Evolutionary conservation across 2,888 invertebrate species (phyloP).

Genomic region (Cryptophagus acutangulus): DNA sequence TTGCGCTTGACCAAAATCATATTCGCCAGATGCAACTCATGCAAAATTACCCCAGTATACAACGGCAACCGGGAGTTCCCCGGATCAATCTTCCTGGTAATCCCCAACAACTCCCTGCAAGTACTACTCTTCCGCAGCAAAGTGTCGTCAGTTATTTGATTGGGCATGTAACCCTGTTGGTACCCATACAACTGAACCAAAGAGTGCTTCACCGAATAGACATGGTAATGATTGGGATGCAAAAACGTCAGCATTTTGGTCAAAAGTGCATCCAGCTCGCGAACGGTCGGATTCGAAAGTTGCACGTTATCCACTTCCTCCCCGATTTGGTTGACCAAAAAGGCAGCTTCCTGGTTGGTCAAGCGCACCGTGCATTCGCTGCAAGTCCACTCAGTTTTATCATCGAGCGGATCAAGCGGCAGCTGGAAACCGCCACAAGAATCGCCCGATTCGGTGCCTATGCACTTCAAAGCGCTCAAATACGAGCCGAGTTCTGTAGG

Average conservation of each 20-base stretch:
- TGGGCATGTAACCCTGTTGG: slow-evolving; percentile 55
- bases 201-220: slow-evolving; percentile 76
- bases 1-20: slow-evolving; percentile 37
- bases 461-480: slow-evolving; percentile 65
- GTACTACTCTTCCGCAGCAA: slow-evolving; percentile 62
- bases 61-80: slow-evolving; percentile 68
- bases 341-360: slow-evolving; percentile 60
- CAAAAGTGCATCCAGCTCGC: slow-evolving; percentile 60
- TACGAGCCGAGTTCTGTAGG: slow-evolving; percentile 76
- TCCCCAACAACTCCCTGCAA: slow-evolving; percentile 60
- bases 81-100: slow-evolving; percentile 65
- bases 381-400: slow-evolving; percentile 73
- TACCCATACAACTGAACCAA: slow-evolving; percentile 75
- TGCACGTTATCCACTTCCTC: slow-evolving; percentile 69
- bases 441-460: slow-evolving; percentile 52
- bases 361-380: slow-evolving; percentile 63
- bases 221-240: slow-evolving; percentile 80
- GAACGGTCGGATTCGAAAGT: slow-evolving; percentile 56
- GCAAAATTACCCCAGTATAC: slow-evolving; percentile 71
- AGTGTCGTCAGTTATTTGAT: slow-evolving; percentile 55
- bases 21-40: slow-evolving; percentile 52
- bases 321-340: slow-evolving; percentile 66
- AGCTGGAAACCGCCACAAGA: slow-evolving; percentile 59
- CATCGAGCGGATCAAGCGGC: slow-evolving; percentile 65
- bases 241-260: slow-evolving; percentile 68